Evolutionary conservation across 1,140 invertebrate species (phyloP).

Genomic region (Micrasema longulum): DNA sequence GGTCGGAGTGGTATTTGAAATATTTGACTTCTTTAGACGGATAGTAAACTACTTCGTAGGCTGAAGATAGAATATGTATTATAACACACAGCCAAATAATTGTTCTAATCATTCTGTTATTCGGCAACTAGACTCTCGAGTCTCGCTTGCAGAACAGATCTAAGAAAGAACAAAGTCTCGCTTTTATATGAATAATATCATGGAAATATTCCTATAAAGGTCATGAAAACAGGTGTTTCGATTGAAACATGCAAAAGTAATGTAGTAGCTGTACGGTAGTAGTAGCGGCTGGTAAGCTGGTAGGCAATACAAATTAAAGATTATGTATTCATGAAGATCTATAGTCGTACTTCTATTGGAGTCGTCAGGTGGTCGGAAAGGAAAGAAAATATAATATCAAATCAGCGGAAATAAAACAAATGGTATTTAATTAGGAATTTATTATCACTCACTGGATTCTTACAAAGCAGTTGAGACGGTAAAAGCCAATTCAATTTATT

Average conservation of each 20-base stretch:
- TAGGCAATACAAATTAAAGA: too few species aligned
- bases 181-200: constrained; percentile 1
- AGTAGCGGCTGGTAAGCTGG: too few species aligned
- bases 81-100: constrained; percentile 1
- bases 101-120: constrained; percentile 18
- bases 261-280: too few species aligned
- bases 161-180: not conserved
- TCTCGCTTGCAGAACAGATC: not conserved
- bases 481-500: constrained; percentile 33
- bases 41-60: constrained; percentile 48
- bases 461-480: constrained; percentile 44
- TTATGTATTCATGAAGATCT: too few species aligned
- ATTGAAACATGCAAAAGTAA: constrained; percentile 62
- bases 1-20: not conserved
- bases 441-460: constrained; percentile 55
- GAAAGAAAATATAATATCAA: too few species aligned
- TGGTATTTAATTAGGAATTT: constrained; percentile 49
- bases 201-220: constrained; percentile 53
- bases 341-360: too few species aligned
- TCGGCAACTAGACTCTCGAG: not conserved
- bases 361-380: too few species aligned
- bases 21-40: constrained; percentile 33
- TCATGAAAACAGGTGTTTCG: constrained; percentile 63
- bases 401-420: constrained; percentile 16
- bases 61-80: not conserved